A percentile compares a stretch with the other conserved stretches of the same genome.
These are phyloP conservation scores for Bombyx mori DNA, from an alignment of 1,140 invertebrate species.

Conservation along the genomic window DNA sequence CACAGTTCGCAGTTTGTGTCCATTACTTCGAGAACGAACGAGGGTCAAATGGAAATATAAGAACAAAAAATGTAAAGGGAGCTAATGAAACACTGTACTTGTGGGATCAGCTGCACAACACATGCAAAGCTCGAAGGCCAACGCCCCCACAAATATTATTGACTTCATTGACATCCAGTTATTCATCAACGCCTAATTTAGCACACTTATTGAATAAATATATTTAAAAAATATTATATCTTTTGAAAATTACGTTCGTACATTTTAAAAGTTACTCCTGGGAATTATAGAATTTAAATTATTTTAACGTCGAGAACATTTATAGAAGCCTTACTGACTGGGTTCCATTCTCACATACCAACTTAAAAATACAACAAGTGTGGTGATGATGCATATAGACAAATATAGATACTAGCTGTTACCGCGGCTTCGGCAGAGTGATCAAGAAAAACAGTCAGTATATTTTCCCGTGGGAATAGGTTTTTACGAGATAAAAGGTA, in stretches of 20 bases:
- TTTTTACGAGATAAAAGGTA: no score
- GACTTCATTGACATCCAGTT: not conserved
- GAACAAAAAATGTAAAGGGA: conserved; percentile 44
- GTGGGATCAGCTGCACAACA: conserved; percentile 29
- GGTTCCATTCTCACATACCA: no score
- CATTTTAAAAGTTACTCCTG: not conserved
- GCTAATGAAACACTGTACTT: conserved; percentile 51
- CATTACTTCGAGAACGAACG: conserved; percentile 29
- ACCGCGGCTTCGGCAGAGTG: no score
- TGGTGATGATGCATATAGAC: no score
- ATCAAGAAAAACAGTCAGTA: no score
- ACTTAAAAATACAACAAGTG: no score
- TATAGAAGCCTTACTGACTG: no score
- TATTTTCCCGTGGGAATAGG: no score
- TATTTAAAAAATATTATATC: not conserved
- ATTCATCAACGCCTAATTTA: no score
- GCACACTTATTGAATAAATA: not conserved
- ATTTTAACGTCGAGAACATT: not conserved
- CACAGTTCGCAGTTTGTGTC: conserved; percentile 9
- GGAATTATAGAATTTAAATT: not conserved
- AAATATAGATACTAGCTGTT: no score
- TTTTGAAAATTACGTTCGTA: not conserved
- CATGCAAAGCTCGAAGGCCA: conserved; percentile 40
- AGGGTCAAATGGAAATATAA: conserved; percentile 35
- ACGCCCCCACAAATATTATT: conserved; percentile 45